A percentile compares a stretch with the other conserved stretches of the same genome.
Conservation (phyloP, 2,888 invertebrate genomes). For the Blastobasis adustella region DNA sequence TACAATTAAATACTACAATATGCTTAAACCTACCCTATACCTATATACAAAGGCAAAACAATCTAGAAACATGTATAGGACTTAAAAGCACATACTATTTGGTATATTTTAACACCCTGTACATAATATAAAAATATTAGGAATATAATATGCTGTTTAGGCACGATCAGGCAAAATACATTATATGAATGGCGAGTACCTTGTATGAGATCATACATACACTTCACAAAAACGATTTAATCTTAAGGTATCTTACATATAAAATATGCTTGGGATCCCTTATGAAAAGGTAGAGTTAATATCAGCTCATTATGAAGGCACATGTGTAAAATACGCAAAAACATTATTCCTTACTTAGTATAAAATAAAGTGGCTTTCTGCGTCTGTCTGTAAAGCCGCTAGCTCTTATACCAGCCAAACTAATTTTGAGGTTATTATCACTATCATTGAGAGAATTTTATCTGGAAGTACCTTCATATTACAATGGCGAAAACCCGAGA, state of each 20-base stretch:
- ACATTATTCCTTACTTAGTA: no score
- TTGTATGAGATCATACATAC: slow-evolving; percentile 55
- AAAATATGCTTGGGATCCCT: not conserved
- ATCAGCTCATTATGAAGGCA: slow-evolving; percentile 37
- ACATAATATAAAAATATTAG: slow-evolving; percentile 69
- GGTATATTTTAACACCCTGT: slow-evolving; percentile 72
- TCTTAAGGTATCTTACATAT: not conserved
- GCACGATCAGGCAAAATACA: slow-evolving; percentile 53
- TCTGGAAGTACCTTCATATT: no score
- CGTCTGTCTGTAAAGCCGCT: no score
- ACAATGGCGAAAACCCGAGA: no score
- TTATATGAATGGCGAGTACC: slow-evolving; percentile 43
- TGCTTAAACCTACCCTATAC: not conserved
- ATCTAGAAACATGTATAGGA: slow-evolving; percentile 48
- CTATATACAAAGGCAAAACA: slow-evolving; percentile 63
- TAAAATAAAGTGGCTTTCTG: no score
- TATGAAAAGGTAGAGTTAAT: slow-evolving; percentile 21
- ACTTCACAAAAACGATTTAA: not conserved
- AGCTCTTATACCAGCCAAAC: no score
- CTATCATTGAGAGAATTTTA: no score
- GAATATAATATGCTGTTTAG: slow-evolving; percentile 38
- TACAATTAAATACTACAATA: slow-evolving; percentile 14
- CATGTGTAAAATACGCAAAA: slow-evolving; percentile 9
- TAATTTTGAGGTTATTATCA: no score
- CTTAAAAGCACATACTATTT: slow-evolving; percentile 70